Percentiles rank a stretch among this genome's conserved stretches.
phyloP scores from a whole-genome alignment of 2,888 invertebrate genomes.

The Luperina nickerlii region DNA sequence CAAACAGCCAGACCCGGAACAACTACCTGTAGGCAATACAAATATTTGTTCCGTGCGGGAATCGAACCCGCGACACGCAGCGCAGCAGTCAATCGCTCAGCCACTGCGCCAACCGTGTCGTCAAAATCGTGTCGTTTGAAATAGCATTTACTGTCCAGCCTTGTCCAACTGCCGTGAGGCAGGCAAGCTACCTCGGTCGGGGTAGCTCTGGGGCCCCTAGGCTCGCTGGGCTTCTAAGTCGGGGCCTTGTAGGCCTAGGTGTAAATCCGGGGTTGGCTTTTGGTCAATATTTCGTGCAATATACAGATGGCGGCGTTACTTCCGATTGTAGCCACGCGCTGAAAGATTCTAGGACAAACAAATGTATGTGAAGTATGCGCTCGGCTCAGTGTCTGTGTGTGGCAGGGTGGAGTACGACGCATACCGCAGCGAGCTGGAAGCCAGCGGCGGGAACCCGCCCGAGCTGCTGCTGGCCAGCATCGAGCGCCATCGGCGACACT shows the following conservation, averaged over 20 bases:
- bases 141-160: no score
- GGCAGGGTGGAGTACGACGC: slow-evolving; percentile 98
- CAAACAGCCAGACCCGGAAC: no score
- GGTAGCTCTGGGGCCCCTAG: not conserved
- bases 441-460: slow-evolving; percentile 91
- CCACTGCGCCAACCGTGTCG: no score
- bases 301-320: not conserved
- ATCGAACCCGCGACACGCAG: no score
- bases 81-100: no score
- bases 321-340: not conserved
- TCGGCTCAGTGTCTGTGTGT: not conserved
- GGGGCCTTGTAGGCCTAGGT: no score
- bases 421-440: slow-evolving; percentile 98
- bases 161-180: no score
- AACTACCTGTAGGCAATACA: no score
- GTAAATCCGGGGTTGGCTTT: not conserved
- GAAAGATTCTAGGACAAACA: not conserved
- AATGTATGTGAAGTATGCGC: no score
- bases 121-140: no score
- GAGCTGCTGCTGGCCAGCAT: slow-evolving; percentile 95
- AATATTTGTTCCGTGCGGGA: no score
- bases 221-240: not conserved
- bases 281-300: not conserved
- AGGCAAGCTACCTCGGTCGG: no score
- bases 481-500: slow-evolving; percentile 96